Evolutionary conservation across 1,140 invertebrate species (phyloP).

Genomic region (Panonychus citri): DNA sequence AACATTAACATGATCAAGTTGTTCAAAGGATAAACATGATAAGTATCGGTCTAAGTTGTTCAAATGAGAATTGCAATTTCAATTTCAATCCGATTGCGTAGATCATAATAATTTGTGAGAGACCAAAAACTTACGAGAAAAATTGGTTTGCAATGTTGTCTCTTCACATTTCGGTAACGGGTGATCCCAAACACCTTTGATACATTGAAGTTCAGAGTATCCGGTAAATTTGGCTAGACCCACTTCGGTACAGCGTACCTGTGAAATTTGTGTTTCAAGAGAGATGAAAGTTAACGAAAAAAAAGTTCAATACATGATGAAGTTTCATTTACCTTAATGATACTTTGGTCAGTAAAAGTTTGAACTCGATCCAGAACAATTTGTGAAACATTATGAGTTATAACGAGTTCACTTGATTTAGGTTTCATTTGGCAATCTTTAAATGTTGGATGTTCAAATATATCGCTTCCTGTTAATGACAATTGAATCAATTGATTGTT

Average conservation of each 20-base stretch:
- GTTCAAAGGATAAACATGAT: no score
- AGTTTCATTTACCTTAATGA: not conserved
- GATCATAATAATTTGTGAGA: no score
- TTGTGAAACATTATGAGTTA: not conserved
- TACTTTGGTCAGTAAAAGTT: not conserved
- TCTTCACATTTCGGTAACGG: constrained; percentile 48
- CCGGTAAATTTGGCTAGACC: constrained; percentile 56
- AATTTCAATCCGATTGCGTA: no score
- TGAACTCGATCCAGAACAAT: not conserved
- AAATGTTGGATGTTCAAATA: not conserved
- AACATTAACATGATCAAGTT: no score
- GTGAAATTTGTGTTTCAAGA: not conserved
- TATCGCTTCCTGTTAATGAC: not conserved
- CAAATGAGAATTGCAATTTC: no score
- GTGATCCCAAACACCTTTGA: constrained; percentile 49
- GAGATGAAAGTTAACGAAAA: not conserved
- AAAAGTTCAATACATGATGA: no score
- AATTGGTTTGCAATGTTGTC: constrained; percentile 51
- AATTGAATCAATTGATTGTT: no score
- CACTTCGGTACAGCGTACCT: constrained; percentile 43
- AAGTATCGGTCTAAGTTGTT: no score
- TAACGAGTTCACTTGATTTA: not conserved
- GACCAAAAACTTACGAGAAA: constrained; percentile 36
- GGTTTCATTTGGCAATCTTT: not conserved
- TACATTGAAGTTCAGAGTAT: constrained; percentile 38